Evolutionary conservation across 2,797 vertebrate species (phyloP), one percentile per base, ranked within the genome.

Genomic region (Pseudochirops corinnae): DNA sequence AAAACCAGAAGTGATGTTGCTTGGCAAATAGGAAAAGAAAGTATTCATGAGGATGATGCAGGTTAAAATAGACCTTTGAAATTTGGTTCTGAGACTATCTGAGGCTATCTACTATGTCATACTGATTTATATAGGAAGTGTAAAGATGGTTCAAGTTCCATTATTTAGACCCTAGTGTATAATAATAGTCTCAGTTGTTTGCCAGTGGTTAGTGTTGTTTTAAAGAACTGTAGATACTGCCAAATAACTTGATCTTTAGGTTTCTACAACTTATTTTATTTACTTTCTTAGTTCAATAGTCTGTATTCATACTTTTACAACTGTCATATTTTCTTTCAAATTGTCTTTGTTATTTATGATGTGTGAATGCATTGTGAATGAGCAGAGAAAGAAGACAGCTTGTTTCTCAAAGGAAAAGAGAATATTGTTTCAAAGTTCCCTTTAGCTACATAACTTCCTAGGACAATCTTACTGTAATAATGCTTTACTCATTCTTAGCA

Each of bases 131-230:
- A 62, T 95, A 18, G 10, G 39, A 21, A 58, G 21, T 90, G 0
- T 90, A 56, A 94, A 46, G 29, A 93, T 90, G 50, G 55, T 90
- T 0, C 18, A 60, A 90, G 33, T 93, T 91, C n/a, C 74, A 93
- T 90, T 55, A 90, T 26, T 10, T 6, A n/a, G 5, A 1, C 1
- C 0, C 0, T 14, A 24, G 0, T 1, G 9, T 93, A 33, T n/a
- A 87, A 13, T 29, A 2, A 56, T 53, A 52, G 16, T 60, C 1
- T 92, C 13, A 31, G 28, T 31, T 92, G 5, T 82, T 60, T 62
- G 0, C 91, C 4, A 24, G 16, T 55, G 14, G 56, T 55, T 93
- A 26, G 74, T 74, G 0, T 39, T 74, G 33, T 74, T 74, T 74
- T 53, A 93, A 90, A 93, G 55, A 90, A 53, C 46, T 29, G 93